phyloP scores from a whole-genome alignment of 23 tunicate genomes.

The Clavelina lepadiformis region DNA sequence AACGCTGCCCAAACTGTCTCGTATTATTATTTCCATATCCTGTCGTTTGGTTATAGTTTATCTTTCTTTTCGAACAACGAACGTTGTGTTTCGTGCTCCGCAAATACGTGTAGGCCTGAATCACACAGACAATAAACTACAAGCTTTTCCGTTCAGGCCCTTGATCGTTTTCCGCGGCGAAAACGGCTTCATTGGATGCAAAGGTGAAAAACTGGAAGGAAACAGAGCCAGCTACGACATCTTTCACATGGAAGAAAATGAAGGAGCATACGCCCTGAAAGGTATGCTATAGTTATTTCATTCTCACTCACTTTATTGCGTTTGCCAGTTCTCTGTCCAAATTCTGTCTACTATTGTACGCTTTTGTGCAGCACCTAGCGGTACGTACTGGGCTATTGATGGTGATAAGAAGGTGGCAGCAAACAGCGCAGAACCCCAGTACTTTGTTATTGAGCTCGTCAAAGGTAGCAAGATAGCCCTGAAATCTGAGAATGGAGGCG shows the following conservation, averaged over 20 bases:
- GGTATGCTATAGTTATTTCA: constrained; percentile 19
- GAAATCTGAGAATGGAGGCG: constrained; percentile 57
- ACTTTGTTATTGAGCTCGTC: constrained; percentile 55
- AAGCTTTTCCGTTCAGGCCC: constrained; percentile 33
- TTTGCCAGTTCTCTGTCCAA: neutral
- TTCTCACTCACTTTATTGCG: neutral
- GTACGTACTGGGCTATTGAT: constrained; percentile 68
- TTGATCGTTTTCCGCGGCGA: constrained; percentile 88
- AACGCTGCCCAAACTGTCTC: no score
- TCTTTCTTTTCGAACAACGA: no score
- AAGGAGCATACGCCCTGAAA: constrained; percentile 86
- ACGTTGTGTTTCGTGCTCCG: no score
- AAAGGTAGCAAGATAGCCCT: constrained; percentile 71
- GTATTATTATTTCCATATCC: no score
- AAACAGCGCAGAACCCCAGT: constrained; percentile 24
- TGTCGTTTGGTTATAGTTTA: no score
- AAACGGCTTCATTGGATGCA: constrained; percentile 62
- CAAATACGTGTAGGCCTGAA: no score
- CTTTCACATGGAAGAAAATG: constrained; percentile 65
- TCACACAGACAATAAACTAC: no score
- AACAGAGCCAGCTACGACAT: constrained; percentile 77
- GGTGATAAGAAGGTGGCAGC: constrained; percentile 58
- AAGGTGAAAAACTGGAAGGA: constrained; percentile 86
- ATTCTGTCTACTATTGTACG: neutral
- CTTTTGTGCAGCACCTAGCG: constrained; percentile 64